Evolutionary conservation across 2,113 vertebrate genomes (phyloP), one percentile per base, ranked within the genome.

Genomic region (Apodemus speciosus): DNA sequence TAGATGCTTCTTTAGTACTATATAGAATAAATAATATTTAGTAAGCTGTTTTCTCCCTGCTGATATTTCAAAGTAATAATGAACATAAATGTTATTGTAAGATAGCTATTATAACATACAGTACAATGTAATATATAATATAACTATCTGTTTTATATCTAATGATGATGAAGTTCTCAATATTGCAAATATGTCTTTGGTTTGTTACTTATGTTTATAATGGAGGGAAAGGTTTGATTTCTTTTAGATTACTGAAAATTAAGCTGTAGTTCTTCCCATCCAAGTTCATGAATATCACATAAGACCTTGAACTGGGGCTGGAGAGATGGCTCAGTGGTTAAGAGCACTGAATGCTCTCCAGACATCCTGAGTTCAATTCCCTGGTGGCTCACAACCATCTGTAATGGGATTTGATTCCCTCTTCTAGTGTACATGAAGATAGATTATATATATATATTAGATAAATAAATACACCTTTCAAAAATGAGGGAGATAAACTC

Each of bases 51-150:
- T 89, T 40, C 77, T 86, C 89, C 23, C 25, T 91, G 85, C 32
- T 20, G 15, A 43, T 89, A 69, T 95, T 94, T 94, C 89, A 90
- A 60, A 93, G 14, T 58, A 53, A 72, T 46, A 84, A 58, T 66
- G 38, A 84, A 49, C 18, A 58, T 60, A 73, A 93, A 66, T 85
- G 16, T 6, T 49, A 80, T 81, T 68, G 30, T 71, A 32, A 93
- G 62, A 77, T 77, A 85, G 90, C 64, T 32, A 32, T 66, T 66
- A 32, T 30, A 30, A 66, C 32, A 66, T 66, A 32, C 30, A 66
- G 30, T 32, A 66, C 15, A 66, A 66, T 32, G 21, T 21, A 43
- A 27, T 83, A 4, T 23, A 71, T 53, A 90, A 9, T 38, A 25
- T 71, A 75, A 87, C 23, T 49, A 72, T 30, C 77, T 85, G 14